Conservation (phyloP, 2,888 invertebrate species). For the Phyllotreta striolata region DNA sequence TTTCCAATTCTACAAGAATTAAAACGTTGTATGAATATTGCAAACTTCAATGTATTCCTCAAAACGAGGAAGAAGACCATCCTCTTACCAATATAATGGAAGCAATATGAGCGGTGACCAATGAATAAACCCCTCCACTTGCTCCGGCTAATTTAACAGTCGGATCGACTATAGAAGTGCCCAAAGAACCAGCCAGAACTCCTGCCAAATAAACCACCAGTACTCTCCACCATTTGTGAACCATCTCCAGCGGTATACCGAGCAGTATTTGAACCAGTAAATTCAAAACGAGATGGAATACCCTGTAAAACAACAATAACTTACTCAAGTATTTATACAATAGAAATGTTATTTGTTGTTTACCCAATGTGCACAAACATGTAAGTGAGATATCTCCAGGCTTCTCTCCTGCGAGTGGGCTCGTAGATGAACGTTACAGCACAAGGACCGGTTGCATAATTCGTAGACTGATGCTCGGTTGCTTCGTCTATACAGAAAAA, state of each 20-base stretch:
- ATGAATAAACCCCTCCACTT: slow-evolving; percentile 93
- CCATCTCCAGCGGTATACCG: slow-evolving; percentile 95
- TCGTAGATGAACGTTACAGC: slow-evolving; percentile 84
- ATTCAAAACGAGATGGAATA: slow-evolving; percentile 90
- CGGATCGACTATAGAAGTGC: slow-evolving; percentile 85
- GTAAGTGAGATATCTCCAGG: slow-evolving; percentile 94
- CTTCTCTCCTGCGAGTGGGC: slow-evolving; percentile 84
- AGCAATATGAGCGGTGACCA: slow-evolving; percentile 92
- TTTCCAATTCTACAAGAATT: slow-evolving; percentile 81
- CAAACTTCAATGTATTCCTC: background rate
- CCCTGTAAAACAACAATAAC: slow-evolving; percentile 62
- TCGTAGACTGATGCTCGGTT: slow-evolving; percentile 55
- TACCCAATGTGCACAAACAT: slow-evolving; percentile 97
- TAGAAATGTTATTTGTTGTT: slow-evolving; percentile 52
- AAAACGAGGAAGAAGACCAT: background rate
- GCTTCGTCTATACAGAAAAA: slow-evolving; percentile 65
- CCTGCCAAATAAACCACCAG: slow-evolving; percentile 84
- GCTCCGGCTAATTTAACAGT: slow-evolving; percentile 88
- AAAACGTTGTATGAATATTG: background rate
- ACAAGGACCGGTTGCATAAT: slow-evolving; percentile 66
- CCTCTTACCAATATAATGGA: slow-evolving; percentile 82
- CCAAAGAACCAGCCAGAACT: slow-evolving; percentile 84
- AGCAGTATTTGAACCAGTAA: slow-evolving; percentile 90
- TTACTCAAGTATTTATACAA: background rate
- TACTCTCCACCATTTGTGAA: slow-evolving; percentile 95